These are phyloP conservation scores for Hydrocynus forskahlii DNA, from an alignment of 2,797 vertebrate species.

Conservation along the genomic window DNA sequence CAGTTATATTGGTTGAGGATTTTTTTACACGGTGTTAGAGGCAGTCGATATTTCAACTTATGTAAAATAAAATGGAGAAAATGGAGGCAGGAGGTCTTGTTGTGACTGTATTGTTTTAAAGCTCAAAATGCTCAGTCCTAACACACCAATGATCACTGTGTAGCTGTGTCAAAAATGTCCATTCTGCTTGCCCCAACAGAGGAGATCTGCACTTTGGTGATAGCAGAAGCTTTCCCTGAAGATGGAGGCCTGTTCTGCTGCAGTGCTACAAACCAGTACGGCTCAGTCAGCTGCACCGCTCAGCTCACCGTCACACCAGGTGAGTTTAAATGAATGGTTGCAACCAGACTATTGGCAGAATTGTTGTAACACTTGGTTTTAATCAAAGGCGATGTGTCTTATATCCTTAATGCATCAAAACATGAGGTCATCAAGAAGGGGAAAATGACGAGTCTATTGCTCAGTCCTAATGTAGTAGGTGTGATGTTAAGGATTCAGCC, in stretches of 20 bases:
- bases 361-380: background rate
- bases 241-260: constrained; percentile 92
- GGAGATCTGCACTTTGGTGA: constrained; percentile 97
- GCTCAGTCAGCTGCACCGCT: constrained; percentile 85
- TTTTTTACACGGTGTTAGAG: background rate
- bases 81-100: background rate
- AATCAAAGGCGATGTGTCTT: background rate
- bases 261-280: constrained; percentile 85
- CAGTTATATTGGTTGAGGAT: background rate
- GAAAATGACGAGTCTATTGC: background rate
- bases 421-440: background rate
- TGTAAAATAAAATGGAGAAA: background rate
- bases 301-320: constrained; percentile 82
- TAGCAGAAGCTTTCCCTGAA: constrained; percentile 95
- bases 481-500: background rate
- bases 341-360: too few species aligned
- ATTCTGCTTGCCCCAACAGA: constrained; percentile 72
- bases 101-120: background rate
- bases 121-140: too few species aligned
- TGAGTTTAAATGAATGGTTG: constrained; percentile 40
- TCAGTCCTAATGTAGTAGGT: background rate
- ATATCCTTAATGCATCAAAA: background rate
- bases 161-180: constrained; percentile 2
- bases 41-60: background rate
- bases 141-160: background rate